phyloP scores from a whole-genome alignment of 1,140 invertebrate genomes.

The Chelonus insularis region DNA sequence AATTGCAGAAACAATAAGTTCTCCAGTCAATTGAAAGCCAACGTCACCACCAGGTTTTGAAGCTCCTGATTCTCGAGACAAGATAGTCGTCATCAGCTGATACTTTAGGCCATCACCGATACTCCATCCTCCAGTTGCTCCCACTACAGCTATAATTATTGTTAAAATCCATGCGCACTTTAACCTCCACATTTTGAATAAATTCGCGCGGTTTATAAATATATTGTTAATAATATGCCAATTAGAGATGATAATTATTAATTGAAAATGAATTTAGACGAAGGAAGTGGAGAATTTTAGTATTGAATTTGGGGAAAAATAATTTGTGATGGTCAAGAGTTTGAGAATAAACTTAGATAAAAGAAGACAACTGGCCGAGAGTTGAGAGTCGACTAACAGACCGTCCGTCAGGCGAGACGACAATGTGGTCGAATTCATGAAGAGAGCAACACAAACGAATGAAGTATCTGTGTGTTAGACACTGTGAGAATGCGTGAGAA shows the following conservation, averaged over 20 bases:
- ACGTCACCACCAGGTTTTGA: constrained; percentile 60
- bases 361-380: constrained; percentile 30
- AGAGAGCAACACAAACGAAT: background rate
- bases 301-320: background rate
- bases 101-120: constrained; percentile 52
- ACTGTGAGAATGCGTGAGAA: constrained; percentile 9
- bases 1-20: constrained; percentile 57
- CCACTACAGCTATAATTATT: constrained; percentile 47
- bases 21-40: constrained; percentile 62
- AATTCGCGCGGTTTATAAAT: background rate
- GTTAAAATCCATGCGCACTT: constrained; percentile 34
- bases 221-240: no score
- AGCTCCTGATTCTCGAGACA: constrained; percentile 58
- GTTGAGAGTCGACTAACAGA: constrained; percentile 43
- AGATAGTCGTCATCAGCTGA: constrained; percentile 56
- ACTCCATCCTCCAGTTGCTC: constrained; percentile 46
- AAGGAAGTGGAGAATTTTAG: no score
- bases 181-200: constrained; percentile 24
- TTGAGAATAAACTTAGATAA: no score
- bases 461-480: background rate
- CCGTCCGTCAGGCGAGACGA: constrained; percentile 9
- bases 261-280: no score
- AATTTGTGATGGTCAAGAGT: background rate
- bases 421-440: background rate
- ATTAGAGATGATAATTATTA: no score